Evolutionary conservation across 2,888 invertebrate genomes (phyloP).

Genomic region (Scaptomyza polygonia): DNA sequence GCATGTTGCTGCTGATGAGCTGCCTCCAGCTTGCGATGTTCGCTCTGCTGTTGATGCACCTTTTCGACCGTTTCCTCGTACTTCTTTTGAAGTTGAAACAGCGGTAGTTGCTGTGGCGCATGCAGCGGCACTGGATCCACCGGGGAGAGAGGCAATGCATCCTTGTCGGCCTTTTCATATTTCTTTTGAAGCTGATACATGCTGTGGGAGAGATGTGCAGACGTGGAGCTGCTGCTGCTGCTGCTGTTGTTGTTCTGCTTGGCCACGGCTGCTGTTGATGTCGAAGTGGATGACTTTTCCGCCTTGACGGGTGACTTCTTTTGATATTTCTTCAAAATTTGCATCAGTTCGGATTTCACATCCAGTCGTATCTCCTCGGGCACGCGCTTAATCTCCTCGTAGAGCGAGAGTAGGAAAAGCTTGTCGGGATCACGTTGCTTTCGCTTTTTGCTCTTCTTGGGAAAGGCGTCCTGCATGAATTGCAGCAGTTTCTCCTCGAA

Average conservation of each 20-base stretch:
- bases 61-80: conserved; percentile 82
- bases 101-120: conserved; percentile 80
- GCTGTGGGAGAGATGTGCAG: conserved; percentile 80
- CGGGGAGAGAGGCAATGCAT: conserved; percentile 81
- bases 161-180: conserved; percentile 81
- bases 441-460: conserved; percentile 82
- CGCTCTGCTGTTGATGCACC: conserved; percentile 82
- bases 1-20: conserved; percentile 78
- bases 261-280: conserved; percentile 59
- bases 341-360: conserved; percentile 82
- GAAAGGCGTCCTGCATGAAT: conserved; percentile 83
- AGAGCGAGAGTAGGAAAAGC: conserved; percentile 81
- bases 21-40: conserved; percentile 81
- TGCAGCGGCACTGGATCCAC: conserved; percentile 78
- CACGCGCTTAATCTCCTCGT: conserved; percentile 82
- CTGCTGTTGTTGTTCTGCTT: conserved; percentile 69
- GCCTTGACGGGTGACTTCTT: conserved; percentile 80
- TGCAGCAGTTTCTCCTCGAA: conserved; percentile 83
- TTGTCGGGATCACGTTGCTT: conserved; percentile 83
- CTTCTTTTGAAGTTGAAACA: conserved; percentile 82
- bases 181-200: conserved; percentile 83
- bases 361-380: conserved; percentile 83
- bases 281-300: conserved; percentile 72
- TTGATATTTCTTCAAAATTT: conserved; percentile 82
- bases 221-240: conserved; percentile 56